Base-by-base conservation (phyloP, 2,113 vertebrate genomes). In the Arvicanthis niloticus region DNA sequence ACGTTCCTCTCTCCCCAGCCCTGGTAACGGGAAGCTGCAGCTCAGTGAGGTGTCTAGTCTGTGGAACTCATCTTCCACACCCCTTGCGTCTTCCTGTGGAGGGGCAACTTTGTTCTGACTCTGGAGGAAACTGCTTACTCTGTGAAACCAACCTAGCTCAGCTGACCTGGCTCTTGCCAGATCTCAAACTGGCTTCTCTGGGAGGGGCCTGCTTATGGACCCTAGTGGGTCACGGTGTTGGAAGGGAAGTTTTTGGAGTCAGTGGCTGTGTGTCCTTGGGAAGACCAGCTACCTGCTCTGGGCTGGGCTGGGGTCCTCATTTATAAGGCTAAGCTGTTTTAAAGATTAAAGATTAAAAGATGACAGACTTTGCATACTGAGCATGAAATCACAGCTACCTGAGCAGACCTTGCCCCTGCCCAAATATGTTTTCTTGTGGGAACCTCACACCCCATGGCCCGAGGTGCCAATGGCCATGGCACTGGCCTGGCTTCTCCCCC, bases 391-490 rank as follows among this genome's bases (percentile, higher is more conserved):
- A 29, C 45, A 70, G 51, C 45, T 53, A 22, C 34, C 15, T 31
- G 17, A 37, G 11, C 40, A 65, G 53, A 42, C 51, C 60, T 2
- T 6, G 5, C 10, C 72, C 6, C 4, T 11, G 4, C 3, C 34
- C 31, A 2, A 42, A 8, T 24, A 19, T 13, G 5, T 34, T 42
- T 65, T 22, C 29, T 5, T 1, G 2, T 5, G 4, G 16, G 7
- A 12, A 8, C 51, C 40, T 31, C 42, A 17, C 1, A 8, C 24
- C 53, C 40, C 34, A 21, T 3, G 9, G 48, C 29, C 34, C 3
- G 22, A 60, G 2, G 0, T 12, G 1, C 26, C 5, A 68, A 24
- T 22, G 0, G 3, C 26, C 0, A 11, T 0, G 19, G 42, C 7
- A n/a, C 22, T n/a, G 26, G 15, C n/a, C 13, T 0, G 22, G 17